phyloP scores from a whole-genome alignment of 2,888 invertebrate genomes.

The Acanthoscelides obtectus region DNA sequence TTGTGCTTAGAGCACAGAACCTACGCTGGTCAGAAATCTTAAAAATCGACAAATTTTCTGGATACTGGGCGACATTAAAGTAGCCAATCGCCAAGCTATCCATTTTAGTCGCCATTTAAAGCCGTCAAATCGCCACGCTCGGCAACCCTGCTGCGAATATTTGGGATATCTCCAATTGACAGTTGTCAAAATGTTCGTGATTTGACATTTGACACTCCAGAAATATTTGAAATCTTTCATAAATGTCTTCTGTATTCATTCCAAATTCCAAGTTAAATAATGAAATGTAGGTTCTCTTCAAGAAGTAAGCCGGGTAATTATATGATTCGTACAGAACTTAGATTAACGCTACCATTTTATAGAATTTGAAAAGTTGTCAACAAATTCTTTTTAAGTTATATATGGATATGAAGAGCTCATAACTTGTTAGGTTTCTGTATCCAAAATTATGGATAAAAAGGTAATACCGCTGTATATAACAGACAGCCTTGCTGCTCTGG shows the following conservation, averaged over 20 bases:
- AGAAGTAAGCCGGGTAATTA: background rate
- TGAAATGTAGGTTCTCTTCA: too few species aligned
- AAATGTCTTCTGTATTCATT: background rate
- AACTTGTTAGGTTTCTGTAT: background rate
- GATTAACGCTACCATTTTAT: background rate
- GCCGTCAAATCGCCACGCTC: too few species aligned
- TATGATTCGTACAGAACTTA: background rate
- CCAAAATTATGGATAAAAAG: background rate
- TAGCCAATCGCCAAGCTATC: too few species aligned
- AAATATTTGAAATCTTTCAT: background rate
- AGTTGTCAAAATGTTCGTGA: background rate
- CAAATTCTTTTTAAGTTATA: background rate
- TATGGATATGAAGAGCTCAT: background rate
- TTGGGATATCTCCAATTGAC: background rate
- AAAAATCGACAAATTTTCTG: too few species aligned
- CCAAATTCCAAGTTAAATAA: background rate
- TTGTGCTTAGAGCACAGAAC: too few species aligned
- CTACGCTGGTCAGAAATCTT: too few species aligned
- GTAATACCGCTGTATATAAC: slow-evolving; percentile 26
- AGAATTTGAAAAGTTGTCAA: background rate
- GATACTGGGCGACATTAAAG: too few species aligned
- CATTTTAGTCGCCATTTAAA: too few species aligned
- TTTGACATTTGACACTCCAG: background rate
- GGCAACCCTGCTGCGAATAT: too few species aligned
- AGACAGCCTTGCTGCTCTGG: slow-evolving; percentile 28